phyloP scores from a whole-genome alignment of 2,797 vertebrate species.

The Gymnothorax javanicus region DNA sequence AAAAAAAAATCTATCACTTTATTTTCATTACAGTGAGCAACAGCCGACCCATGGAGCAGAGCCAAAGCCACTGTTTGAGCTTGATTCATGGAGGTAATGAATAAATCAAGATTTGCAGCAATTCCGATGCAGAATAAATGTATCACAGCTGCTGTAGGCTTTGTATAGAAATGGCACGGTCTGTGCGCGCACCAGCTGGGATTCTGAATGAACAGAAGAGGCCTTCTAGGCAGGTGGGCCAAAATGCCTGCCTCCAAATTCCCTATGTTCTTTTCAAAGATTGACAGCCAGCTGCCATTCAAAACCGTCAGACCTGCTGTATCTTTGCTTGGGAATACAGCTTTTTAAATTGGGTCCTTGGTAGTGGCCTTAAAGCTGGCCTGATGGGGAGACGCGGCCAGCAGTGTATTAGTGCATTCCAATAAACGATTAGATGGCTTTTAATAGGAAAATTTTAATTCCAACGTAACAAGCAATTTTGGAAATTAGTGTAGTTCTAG shows the following conservation, averaged over 20 bases:
- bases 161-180: no score
- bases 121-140: background rate
- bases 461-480: no score
- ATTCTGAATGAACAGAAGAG: background rate
- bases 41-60: background rate
- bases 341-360: background rate
- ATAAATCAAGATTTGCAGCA: background rate
- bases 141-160: background rate
- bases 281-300: background rate
- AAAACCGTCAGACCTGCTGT: background rate
- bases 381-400: no score
- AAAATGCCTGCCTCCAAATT: background rate
- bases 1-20: background rate
- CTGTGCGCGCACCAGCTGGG: background rate
- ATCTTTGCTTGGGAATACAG: background rate
- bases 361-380: no score
- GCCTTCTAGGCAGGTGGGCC: background rate
- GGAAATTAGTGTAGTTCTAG: no score
- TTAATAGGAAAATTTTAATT: no score
- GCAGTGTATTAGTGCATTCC: no score
- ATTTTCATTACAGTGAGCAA: constrained; percentile 1
- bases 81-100: background rate
- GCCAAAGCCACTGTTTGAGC: background rate
- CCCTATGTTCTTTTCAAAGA: background rate
- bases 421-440: no score